phyloP scores from a whole-genome alignment of 1,140 invertebrate genomes.

The Anastrepha obliqua region DNA sequence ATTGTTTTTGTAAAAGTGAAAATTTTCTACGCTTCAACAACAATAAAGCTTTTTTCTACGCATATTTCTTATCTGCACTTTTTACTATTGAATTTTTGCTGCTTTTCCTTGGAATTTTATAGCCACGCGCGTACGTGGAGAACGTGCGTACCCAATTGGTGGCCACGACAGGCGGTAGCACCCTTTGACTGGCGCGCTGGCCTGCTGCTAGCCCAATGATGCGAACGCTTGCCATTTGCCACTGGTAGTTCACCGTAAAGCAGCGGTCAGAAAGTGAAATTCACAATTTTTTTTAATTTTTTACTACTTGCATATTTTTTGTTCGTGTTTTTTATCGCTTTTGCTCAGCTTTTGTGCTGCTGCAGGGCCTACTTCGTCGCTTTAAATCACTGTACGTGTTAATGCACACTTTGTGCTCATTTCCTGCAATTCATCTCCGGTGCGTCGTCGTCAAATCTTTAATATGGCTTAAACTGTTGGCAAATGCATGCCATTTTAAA shows the following conservation, averaged over 20 bases:
- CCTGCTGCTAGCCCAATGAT: neutral
- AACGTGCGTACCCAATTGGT: constrained; percentile 26
- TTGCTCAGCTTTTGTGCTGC: neutral
- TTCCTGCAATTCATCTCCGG: constrained; percentile 28
- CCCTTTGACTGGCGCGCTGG: neutral
- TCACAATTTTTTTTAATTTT: neutral
- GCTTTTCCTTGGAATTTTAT: constrained; percentile 44
- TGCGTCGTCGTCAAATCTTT: neutral
- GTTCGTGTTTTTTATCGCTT: neutral
- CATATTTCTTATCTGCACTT: neutral
- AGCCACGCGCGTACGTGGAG: constrained; percentile 12
- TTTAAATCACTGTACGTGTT: constrained; percentile 34
- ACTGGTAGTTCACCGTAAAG: neutral
- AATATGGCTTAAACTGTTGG: constrained; percentile 5
- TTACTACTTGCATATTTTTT: neutral
- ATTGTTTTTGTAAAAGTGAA: constrained; percentile 24
- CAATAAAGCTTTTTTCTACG: neutral
- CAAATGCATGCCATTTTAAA: constrained; percentile 1
- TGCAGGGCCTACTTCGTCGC: neutral
- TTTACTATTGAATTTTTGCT: neutral
- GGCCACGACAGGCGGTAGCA: neutral
- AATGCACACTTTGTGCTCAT: constrained; percentile 46
- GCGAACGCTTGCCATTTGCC: neutral
- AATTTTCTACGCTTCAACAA: neutral
- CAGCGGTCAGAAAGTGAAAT: constrained; percentile 44